Evolutionary conservation across 1,140 invertebrate species (phyloP), one percentile per base, ranked within the genome.

Genomic region (Phthorimaea operculella): DNA sequence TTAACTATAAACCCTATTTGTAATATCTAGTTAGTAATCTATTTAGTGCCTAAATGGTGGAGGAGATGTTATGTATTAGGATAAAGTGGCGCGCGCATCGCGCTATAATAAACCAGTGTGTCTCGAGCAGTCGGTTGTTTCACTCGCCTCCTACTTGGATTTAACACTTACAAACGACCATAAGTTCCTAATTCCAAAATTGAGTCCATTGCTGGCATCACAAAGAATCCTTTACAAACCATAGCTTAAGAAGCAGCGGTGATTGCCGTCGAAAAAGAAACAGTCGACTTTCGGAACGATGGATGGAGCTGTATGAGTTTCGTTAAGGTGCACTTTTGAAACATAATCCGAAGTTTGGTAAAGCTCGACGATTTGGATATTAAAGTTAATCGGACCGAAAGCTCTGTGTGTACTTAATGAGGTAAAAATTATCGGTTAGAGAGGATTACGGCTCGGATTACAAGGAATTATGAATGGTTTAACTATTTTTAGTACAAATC

Each of bases 301-400:
- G 10, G 36, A 10, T 39, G 10, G 36, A 10, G 10, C 10, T 39
- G 11, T 39, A 39, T n/a, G 36, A 39, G 3, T 39, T 39, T 39
- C 4, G 44, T 47, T 9, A 47, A 47, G 15, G 44, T 47, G 15
- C 36, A n/a, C 44, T 47, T 15, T 47, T 47, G 44, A 17, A 47
- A 47, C 16, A 47, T 17, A 47, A 47, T 11, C 44, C 16, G 44
- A 47, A 47, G 11, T 47, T 47, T 5, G 15, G 12, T 47, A 14
- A 17, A 47, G 44, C n/a, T 4, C 44, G 12, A 17, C 44, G 36
- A 39, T 39, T 47, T 17, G 16, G 9, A 47, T 47, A 47, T 47
- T 47, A 47, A 17, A 47, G 44, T 47, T 47, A 47, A 47, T 47
- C 44, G 44, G 15, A 9, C 44, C 9, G 44, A 16, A 47, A 5